phyloP scores from a whole-genome alignment of 2,797 vertebrate species.

The Pyrrhura leucotis region DNA sequence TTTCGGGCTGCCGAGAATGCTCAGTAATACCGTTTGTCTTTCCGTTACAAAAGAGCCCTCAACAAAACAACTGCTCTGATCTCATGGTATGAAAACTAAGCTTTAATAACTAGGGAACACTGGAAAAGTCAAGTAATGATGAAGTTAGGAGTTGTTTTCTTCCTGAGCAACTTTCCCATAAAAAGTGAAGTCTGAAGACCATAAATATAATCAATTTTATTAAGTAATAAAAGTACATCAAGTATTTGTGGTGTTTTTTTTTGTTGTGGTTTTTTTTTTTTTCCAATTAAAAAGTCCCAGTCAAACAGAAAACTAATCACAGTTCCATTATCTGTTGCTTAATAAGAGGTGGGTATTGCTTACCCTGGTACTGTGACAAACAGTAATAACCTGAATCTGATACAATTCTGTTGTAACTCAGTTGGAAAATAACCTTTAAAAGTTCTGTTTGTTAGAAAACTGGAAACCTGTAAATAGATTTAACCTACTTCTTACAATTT shows the following conservation, averaged over 20 bases:
- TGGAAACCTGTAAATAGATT: conserved; percentile 34
- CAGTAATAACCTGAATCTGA: conserved; percentile 54
- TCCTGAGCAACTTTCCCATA: conserved; percentile 1
- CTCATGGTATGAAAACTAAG: background rate
- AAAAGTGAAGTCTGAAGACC: conserved; percentile 51
- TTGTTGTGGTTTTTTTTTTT: background rate
- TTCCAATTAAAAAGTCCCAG: conserved; percentile 54
- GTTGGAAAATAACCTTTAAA: conserved; percentile 57
- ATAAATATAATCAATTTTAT: conserved; percentile 71
- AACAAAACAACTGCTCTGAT: background rate
- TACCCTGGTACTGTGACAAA: conserved; percentile 65
- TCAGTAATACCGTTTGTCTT: background rate
- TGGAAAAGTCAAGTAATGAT: background rate
- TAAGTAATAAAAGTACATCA: conserved; percentile 68
- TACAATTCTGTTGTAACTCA: conserved; percentile 21
- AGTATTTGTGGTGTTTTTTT: background rate
- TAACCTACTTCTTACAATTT: background rate
- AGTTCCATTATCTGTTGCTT: conserved; percentile 48
- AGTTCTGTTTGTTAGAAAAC: conserved; percentile 58
- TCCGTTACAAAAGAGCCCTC: background rate
- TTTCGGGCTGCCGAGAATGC: background rate
- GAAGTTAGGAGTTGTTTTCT: background rate
- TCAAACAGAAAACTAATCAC: conserved; percentile 57
- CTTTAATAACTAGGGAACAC: background rate
- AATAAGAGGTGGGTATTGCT: conserved; percentile 53